These are phyloP conservation scores for Eupithecia subumbrata DNA, from an alignment of 2,888 invertebrate species.

Conservation along the genomic window DNA sequence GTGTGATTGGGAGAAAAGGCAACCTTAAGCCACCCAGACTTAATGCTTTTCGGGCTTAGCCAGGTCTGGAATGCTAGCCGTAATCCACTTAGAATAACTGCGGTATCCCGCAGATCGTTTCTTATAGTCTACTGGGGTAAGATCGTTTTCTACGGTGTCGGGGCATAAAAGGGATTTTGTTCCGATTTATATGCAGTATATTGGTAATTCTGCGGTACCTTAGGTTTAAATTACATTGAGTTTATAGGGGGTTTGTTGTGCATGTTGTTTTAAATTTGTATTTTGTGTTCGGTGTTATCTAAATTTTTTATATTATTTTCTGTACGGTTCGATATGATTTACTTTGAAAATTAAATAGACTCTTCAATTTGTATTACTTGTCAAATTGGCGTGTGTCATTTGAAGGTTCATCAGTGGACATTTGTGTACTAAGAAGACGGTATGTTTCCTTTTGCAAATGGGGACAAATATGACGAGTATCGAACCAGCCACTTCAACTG, in stretches of 20 bases:
- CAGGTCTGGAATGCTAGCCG: conserved; percentile 78
- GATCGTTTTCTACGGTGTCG: conserved; percentile 68
- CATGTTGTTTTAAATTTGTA: not conserved
- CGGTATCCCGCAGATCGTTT: conserved; percentile 67
- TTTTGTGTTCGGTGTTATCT: not conserved
- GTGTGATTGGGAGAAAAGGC: conserved; percentile 63
- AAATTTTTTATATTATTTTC: not conserved
- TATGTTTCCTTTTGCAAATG: too few species aligned
- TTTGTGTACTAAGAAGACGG: too few species aligned
- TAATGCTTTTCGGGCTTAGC: conserved; percentile 76
- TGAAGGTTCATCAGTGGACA: too few species aligned
- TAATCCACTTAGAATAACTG: conserved; percentile 82
- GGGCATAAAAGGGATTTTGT: conserved; percentile 58
- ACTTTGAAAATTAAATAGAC: not conserved
- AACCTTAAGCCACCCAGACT: conserved; percentile 70
- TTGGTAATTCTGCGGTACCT: conserved; percentile 29
- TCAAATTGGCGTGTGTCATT: too few species aligned
- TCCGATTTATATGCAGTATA: conserved; percentile 61
- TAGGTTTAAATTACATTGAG: conserved; percentile 25
- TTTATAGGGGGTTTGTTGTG: not conserved
- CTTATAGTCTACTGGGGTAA: conserved; percentile 61
- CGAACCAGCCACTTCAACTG: too few species aligned
- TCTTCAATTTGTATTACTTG: too few species aligned
- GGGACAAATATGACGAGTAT: too few species aligned
- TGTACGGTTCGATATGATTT: not conserved